Evolutionary conservation across 2,113 vertebrate species (phyloP), one percentile per base, ranked within the genome.

Genomic region (Ophthalmolycus amberensis): DNA sequence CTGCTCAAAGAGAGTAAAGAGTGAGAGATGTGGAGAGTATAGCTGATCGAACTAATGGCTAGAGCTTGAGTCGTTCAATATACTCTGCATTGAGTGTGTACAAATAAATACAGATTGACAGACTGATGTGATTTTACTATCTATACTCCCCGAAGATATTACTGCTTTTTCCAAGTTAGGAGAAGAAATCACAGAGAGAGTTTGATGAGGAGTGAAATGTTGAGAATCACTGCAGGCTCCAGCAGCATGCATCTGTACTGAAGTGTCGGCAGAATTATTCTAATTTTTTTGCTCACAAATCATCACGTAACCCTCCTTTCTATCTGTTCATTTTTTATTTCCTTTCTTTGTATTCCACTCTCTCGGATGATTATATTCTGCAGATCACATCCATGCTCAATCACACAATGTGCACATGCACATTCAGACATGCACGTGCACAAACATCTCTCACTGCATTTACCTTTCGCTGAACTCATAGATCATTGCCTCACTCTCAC

Each of bases 401-500:
- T 50, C 56, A 44, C 65, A 80, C 54, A 44, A 16, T 59, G 70
- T 84, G 56, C 37, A 80, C 71, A 29, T 20, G 42, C 79, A 59
- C 22, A 34, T 11, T 11, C 75, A 54, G 29, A 79, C 38, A 16
- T 11, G 18, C 75, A 58, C n/a, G 5, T 73, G 54, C 46, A 25
- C n/a, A 52, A 60, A 69, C 63, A 59, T 56, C 42, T 40, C 66
- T 64, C 14, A 4, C 65, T 34, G 32, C 38, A 63, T 77, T 89
- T 86, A 86, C 81, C 70, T 80, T 77, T 72, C 4, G 56, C 59
- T 89, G 84, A 90, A 89, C 77, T 85, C 76, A 10, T 12, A 52
- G 48, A 75, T 85, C 69, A 80, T 85, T 80, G 71, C 79, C 80
- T 89, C 79, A 75, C 73, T 77, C 71, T 87, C 76, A 77, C 74